Base-by-base conservation (phyloP, 1,140 invertebrate genomes). In the Pristionchus pacificus region DNA sequence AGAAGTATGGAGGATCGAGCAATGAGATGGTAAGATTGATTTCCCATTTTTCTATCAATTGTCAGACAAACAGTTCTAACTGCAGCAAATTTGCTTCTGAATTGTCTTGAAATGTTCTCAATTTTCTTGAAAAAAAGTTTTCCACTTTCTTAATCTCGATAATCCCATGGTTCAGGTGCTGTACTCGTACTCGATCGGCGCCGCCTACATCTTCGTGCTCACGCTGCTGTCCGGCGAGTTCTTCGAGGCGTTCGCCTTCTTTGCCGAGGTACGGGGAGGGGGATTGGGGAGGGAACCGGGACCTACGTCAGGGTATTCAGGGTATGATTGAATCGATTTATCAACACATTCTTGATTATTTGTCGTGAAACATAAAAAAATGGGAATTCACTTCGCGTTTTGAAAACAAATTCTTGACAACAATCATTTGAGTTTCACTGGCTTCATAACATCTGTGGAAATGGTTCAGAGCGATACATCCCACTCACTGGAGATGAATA, bases 151-250 rank as follows among this genome's bases (percentile, higher is more conserved):
- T 57, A 19, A 25, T 33, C 2, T 68, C 60, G 28, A 25, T 57
- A 70, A 25, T 27, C 13, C 60, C 31, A 31, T 55, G 59, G 82
- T 83, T 62, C 75, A 87, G 86, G 86, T 97, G 1, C 87, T 95
- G 30, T 96, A 93, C 83, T 95, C 93, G 0, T 95, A 96, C 86
- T 89, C 89, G 0, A 89, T 96, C 79, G 94, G 92, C 32, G 91
- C 92, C 83, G 38, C 91, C 0, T 95, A 95, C 83, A 88, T 96
- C 59, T 86, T 93, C 58, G 76, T 90, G n/a, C 89, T 91, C 3
- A 89, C 93, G 80, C 76, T 90, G 14, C 38, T 89, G 0, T 90
- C 88, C 62, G 92, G 92, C 2, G 88, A 92, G 79, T 86, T 96
- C 38, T 83, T 88, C 27, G 88, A 89, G 75, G 93, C 92, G 30